These are phyloP conservation scores for Nycticryphes semicollaris DNA, from an alignment of 2,113 vertebrate genomes.

Conservation along the genomic window DNA sequence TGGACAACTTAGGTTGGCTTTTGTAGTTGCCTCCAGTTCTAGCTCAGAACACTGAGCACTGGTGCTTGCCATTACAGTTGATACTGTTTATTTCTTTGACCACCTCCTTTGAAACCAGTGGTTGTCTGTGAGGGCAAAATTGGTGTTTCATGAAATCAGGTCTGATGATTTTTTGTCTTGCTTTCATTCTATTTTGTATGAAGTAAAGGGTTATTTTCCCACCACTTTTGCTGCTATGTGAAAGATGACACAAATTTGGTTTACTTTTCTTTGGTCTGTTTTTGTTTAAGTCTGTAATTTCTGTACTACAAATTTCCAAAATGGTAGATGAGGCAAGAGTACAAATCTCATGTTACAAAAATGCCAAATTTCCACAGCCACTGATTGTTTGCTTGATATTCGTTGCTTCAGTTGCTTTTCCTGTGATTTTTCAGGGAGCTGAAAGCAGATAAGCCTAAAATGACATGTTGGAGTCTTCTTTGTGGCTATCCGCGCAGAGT, in stretches of 20 bases:
- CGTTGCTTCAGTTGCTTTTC: neutral
- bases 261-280: neutral
- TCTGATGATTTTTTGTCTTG: neutral
- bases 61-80: neutral
- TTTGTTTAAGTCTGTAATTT: neutral
- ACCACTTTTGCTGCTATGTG: neutral
- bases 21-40: neutral
- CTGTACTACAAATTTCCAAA: neutral
- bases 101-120: neutral
- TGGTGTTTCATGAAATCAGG: neutral
- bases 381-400: neutral
- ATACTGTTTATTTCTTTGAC: neutral
- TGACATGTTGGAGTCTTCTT: slow-evolving; percentile 84
- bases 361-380: neutral
- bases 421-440: slow-evolving; percentile 81
- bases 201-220: neutral
- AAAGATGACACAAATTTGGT: neutral
- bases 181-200: neutral
- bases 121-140: neutral
- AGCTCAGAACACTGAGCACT: neutral
- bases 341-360: neutral
- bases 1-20: neutral
- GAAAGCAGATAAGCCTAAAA: slow-evolving; percentile 80
- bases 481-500: slow-evolving; percentile 85
- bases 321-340: neutral